Conservation (phyloP, 2,888 invertebrate genomes). For the Spilosoma lubricipeda region DNA sequence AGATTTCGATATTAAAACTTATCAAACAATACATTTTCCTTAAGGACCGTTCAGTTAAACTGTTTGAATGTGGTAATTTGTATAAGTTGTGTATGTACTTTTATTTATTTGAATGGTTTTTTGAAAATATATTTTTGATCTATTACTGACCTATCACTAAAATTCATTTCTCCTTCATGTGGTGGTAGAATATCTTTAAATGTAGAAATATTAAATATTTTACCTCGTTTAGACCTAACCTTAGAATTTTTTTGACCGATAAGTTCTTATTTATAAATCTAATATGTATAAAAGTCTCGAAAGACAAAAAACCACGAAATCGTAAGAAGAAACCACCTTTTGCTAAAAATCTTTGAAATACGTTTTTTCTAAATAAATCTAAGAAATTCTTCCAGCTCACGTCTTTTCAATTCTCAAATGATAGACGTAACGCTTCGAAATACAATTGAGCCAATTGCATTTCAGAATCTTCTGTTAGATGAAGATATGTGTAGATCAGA, state of each 20-base stretch:
- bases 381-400: not conserved
- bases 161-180: no score
- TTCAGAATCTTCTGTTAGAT: conserved; percentile 5
- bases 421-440: conserved; percentile 26
- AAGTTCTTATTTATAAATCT: no score
- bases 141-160: not conserved
- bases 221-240: no score
- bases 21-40: not conserved
- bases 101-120: not conserved
- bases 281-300: not conserved
- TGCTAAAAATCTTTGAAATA: not conserved
- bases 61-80: not conserved
- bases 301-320: not conserved
- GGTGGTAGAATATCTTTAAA: no score
- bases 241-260: no score
- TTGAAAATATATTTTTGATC: not conserved
- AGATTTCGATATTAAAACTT: no score
- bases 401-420: conserved; percentile 8
- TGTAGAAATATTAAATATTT: no score
- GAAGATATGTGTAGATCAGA: conserved; percentile 22
- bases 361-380: not conserved
- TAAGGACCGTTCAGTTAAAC: not conserved
- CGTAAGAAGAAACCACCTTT: not conserved
- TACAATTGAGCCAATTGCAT: conserved; percentile 23
- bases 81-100: not conserved